These are phyloP conservation scores for Coelinius sp. DNA, from an alignment of 2,888 invertebrate genomes.

Conservation along the genomic window DNA sequence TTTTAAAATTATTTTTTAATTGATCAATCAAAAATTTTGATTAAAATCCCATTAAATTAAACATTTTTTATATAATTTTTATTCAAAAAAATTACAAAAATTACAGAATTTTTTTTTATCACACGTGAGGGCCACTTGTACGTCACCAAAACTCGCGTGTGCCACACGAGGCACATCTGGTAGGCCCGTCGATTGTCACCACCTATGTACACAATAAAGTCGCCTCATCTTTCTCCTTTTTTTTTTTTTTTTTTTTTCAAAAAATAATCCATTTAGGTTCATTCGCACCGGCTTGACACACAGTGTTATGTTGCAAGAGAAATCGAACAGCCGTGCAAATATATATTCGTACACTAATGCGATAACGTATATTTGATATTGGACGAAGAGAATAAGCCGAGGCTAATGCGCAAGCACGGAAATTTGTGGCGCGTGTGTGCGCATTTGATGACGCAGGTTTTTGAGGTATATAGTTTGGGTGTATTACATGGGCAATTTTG, in stretches of 20 bases:
- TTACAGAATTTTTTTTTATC: neutral
- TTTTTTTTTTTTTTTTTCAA: no score
- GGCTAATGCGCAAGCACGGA: neutral
- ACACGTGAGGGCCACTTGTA: neutral
- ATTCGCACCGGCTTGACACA: neutral
- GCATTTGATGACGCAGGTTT: slow-evolving; percentile 1
- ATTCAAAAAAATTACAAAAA: no score
- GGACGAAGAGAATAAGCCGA: neutral
- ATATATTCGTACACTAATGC: slow-evolving; percentile 5
- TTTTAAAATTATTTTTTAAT: neutral
- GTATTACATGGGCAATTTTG: slow-evolving; percentile 17
- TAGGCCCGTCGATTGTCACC: neutral
- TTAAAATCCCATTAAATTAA: no score
- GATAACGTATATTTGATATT: slow-evolving; percentile 14
- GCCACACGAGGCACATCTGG: neutral
- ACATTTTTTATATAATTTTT: no score
- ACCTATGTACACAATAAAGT: slow-evolving; percentile 21
- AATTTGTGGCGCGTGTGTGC: neutral
- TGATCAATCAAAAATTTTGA: neutral
- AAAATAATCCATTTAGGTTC: neutral
- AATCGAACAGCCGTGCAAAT: slow-evolving; percentile 5
- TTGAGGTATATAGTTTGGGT: neutral
- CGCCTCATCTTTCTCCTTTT: no score
- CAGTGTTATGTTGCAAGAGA: neutral
- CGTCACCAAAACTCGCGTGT: neutral